Conservation (phyloP, 2,888 invertebrate genomes). For the Lasioglossum oenotherae region DNA sequence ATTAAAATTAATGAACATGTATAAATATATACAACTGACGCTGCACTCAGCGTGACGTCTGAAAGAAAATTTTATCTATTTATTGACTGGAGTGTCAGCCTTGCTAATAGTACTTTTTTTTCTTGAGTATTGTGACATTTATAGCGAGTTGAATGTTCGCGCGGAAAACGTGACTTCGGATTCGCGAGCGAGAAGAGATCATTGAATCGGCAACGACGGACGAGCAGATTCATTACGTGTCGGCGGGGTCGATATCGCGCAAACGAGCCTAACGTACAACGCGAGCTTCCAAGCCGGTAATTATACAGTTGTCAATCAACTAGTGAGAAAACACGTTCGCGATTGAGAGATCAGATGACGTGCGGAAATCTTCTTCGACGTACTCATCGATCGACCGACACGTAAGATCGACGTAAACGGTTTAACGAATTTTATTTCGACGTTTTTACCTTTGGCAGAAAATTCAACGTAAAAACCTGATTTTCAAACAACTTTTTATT, state of each 20-base stretch:
- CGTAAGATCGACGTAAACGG: constrained; percentile 16
- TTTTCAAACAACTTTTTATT: neutral
- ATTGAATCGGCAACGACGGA: constrained; percentile 56
- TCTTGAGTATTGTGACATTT: constrained; percentile 12
- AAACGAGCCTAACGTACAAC: constrained; percentile 60
- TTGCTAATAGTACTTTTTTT: neutral
- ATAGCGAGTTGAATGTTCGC: constrained; percentile 31
- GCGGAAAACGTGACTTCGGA: constrained; percentile 40
- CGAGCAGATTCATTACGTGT: constrained; percentile 55
- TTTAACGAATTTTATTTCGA: constrained; percentile 3
- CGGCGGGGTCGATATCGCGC: constrained; percentile 55
- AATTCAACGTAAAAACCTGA: neutral
- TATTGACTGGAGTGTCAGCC: neutral
- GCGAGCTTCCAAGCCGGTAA: constrained; percentile 61
- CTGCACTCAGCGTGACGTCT: neutral
- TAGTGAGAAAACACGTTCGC: constrained; percentile 60
- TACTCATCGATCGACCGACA: constrained; percentile 6
- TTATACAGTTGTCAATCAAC: constrained; percentile 73
- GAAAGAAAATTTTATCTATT: neutral
- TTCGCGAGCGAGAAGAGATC: constrained; percentile 34
- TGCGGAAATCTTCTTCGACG: constrained; percentile 47
- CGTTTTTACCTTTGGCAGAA: neutral
- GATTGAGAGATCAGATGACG: constrained; percentile 75
- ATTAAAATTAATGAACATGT: neutral
- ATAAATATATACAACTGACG: neutral